Base-by-base conservation (phyloP, 2,888 invertebrate species). In the Tenthredo livida region DNA sequence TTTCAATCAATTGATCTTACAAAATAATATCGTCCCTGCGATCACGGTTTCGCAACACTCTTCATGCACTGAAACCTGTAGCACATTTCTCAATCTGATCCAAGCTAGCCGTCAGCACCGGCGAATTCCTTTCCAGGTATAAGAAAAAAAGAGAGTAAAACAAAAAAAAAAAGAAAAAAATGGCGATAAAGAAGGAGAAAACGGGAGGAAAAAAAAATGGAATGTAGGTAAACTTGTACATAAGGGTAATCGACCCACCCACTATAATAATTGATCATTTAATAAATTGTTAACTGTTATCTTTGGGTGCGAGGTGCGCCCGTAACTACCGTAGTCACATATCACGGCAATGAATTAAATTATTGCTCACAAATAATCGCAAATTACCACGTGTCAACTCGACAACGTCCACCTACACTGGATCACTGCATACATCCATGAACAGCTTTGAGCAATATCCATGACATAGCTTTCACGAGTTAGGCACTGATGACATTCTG, bases 21-120 rank as follows among this genome's bases (percentile, higher is more conserved):
- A 29, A 73, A 25, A 43, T 43, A 67, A 67, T 29, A 25, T 73
- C 73, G 40, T 43, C 43, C 73, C 21, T 21, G 21, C 37, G 25
- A 73, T 73, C 43, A 43, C 73, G 21, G 73, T 73, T 21, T 40
- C 43, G 73, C 43, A 40, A 43, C 25, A 25, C 7, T 33, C 67
- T 67, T 67, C 67, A 67, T 67, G 67, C 67, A 67, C 67, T 67
- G 67, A 67, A 67, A 67, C 67, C 29, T 43, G 43, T 43, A 73
- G 25, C 29, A 43, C n/a, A 21, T 73, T 43, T 73, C 73, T 40
- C 73, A 40, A 21, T 25, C 29, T 10, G 43, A 73, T 67, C 7
- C 17, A 10, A 67, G 15, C 33, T 25, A 17, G 67, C 33, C 33
- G 33, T 33, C 9, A 43, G 40, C 40, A 43, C n/a, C 4, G 3